Evolutionary conservation across 2,888 invertebrate species (phyloP), one percentile per base, ranked within the genome.

Genomic region (Microplitis manilae): DNA sequence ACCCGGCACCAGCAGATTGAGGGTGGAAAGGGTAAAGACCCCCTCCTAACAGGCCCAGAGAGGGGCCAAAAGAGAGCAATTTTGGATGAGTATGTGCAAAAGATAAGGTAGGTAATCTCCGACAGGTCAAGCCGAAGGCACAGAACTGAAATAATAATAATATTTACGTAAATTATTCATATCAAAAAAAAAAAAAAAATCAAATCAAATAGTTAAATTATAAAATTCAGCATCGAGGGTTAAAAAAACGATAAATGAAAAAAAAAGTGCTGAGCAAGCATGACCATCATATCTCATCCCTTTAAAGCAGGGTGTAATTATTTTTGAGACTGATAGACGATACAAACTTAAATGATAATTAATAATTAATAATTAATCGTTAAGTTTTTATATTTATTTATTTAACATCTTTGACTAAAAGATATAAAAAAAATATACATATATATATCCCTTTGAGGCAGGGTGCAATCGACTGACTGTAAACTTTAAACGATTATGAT

Each of bases 401-500:
- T 6, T 38, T 30, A 30, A 30, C 38, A 38, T 38, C 8, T 20
- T 13, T 7, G 15, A 13, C 6, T 39, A 8, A 62, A 20, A 61
- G 69, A 20, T 15, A 75, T 17, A 40, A 72, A 71, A 17, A 62
- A 71, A 40, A 70, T 40, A 74, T 68, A 73, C 85, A 87, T 85
- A 30, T 30, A 4, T 30, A 79, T 77, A 83, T 85, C 86, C 87
- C 85, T 86, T 87, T 87, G 79, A 86, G 82, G 84, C 87, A 87
- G 87, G 86, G 87, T 87, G 83, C 81, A 82, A 86, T 83, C 75
- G 83, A 81, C 82, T 79, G 81, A 85, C 82, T 84, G 83, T 50
- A 85, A 81, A 83, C 79, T 79, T 82, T 84, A 83, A 83, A 84
- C 83, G 82, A 83, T 86, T 85, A 85, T 71, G 60, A 38, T 61